A percentile compares a stretch with the other conserved stretches of the same genome.
Conservation (phyloP, 2,797 vertebrate species). For the Hybognathus amarus region DNA sequence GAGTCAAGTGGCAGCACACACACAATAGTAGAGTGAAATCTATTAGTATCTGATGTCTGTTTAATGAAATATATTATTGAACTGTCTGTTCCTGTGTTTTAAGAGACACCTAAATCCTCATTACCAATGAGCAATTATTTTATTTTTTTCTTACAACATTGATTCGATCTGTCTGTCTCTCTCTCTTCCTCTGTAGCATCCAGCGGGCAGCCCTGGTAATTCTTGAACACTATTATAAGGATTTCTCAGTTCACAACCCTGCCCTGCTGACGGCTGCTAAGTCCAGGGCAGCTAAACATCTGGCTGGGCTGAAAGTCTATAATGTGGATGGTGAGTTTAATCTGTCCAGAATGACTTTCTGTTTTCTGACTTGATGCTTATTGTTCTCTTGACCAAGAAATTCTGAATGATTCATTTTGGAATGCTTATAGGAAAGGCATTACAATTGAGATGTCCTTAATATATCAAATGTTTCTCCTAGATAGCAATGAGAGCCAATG, state of each 20-base stretch:
- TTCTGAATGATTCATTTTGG: background rate
- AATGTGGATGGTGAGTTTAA: constrained; percentile 89
- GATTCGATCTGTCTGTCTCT: background rate
- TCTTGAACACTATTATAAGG: constrained; percentile 95
- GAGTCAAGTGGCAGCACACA: constrained; percentile 4
- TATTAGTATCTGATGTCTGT: background rate
- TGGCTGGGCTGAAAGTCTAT: constrained; percentile 94
- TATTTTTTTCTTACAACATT: background rate
- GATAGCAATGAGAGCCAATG: background rate
- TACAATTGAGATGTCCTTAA: background rate
- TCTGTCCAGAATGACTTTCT: constrained; percentile 21
- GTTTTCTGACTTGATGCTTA: background rate
- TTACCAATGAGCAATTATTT: background rate
- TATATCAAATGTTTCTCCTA: background rate
- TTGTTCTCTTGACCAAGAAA: constrained; percentile 7
- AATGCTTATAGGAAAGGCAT: background rate
- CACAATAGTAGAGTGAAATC: constrained; percentile 12
- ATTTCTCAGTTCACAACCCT: constrained; percentile 93
- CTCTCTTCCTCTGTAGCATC: constrained; percentile 75
- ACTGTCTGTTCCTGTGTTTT: constrained; percentile 31
- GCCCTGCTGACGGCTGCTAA: constrained; percentile 89
- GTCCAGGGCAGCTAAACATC: constrained; percentile 88
- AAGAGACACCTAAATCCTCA: background rate
- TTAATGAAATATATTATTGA: constrained; percentile 6
- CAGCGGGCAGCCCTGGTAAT: constrained; percentile 91